phyloP scores from a whole-genome alignment of 2,113 vertebrate species.

The Zosterops pallidus region DNA sequence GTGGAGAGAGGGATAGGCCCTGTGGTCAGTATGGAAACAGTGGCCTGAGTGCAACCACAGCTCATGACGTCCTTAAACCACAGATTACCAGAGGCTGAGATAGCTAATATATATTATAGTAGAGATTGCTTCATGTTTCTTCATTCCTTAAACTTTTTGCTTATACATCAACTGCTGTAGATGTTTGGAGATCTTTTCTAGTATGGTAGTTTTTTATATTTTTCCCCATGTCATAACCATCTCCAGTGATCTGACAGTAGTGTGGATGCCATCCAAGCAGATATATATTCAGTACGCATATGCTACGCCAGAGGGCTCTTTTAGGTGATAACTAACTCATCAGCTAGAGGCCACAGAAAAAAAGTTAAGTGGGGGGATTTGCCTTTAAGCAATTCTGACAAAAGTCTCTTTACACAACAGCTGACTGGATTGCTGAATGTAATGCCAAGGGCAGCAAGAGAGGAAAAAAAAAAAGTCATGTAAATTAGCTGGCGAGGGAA shows the following conservation, averaged over 20 bases:
- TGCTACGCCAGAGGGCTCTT: constrained; percentile 40
- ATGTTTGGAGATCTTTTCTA: not conserved
- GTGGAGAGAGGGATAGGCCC: not conserved
- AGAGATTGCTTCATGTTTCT: not conserved
- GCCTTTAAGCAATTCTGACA: constrained; percentile 46
- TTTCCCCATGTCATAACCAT: not conserved
- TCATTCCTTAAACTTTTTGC: not conserved
- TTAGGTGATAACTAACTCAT: constrained; percentile 54
- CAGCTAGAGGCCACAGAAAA: constrained; percentile 40
- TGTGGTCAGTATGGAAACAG: not conserved
- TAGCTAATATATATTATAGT: not conserved
- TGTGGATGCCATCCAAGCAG: not conserved
- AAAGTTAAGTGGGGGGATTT: constrained; percentile 49
- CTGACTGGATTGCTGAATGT: constrained; percentile 23
- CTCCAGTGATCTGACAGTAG: constrained; percentile 18
- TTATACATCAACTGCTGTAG: not conserved
- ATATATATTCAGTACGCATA: not conserved
- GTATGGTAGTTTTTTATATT: not conserved
- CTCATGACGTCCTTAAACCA: not conserved
- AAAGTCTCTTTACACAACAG: constrained; percentile 35
- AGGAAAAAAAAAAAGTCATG: not conserved
- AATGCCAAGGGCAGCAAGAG: constrained; percentile 42
- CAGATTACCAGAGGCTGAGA: not conserved
- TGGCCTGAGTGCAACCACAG: not conserved
- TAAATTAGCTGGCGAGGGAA: constrained; percentile 51